Evolutionary conservation across 1,140 invertebrate species (phyloP).

Genomic region (Metaphire vulgaris): DNA sequence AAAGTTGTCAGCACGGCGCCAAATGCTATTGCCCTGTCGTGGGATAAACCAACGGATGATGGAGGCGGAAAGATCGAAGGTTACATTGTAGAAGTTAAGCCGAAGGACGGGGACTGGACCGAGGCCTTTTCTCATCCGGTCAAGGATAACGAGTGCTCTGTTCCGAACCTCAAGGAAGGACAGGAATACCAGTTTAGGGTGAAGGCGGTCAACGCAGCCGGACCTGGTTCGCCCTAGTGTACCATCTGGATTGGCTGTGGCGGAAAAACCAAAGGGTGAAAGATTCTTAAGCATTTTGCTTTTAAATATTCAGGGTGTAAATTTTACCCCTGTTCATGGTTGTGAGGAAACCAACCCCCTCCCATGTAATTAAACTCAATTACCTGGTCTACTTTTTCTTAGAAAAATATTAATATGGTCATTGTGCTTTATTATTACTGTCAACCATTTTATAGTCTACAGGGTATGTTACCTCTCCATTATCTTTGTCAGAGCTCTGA

Average conservation of each 20-base stretch:
- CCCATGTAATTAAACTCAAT: too few species aligned
- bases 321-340: too few species aligned
- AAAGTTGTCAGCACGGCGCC: conserved; percentile 91
- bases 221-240: conserved; percentile 42
- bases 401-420: too few species aligned
- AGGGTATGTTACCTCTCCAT: too few species aligned
- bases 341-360: too few species aligned
- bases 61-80: conserved; percentile 91
- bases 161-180: conserved; percentile 83
- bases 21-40: conserved; percentile 88
- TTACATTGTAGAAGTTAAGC: conserved; percentile 87
- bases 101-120: conserved; percentile 73
- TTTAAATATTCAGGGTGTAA: too few species aligned
- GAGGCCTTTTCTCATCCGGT: conserved; percentile 82
- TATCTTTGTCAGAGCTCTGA: too few species aligned
- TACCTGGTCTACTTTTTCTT: too few species aligned
- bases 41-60: conserved; percentile 83
- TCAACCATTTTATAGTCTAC: too few species aligned
- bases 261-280: conserved; percentile 31
- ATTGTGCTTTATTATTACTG: too few species aligned
- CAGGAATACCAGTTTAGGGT: conserved; percentile 93
- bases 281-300: too few species aligned
- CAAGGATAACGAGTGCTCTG: conserved; percentile 50
- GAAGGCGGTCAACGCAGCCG: conserved; percentile 81
- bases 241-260: conserved; percentile 37